phyloP scores from a whole-genome alignment of 1,140 invertebrate species.

The Drosophila busckii region DNA sequence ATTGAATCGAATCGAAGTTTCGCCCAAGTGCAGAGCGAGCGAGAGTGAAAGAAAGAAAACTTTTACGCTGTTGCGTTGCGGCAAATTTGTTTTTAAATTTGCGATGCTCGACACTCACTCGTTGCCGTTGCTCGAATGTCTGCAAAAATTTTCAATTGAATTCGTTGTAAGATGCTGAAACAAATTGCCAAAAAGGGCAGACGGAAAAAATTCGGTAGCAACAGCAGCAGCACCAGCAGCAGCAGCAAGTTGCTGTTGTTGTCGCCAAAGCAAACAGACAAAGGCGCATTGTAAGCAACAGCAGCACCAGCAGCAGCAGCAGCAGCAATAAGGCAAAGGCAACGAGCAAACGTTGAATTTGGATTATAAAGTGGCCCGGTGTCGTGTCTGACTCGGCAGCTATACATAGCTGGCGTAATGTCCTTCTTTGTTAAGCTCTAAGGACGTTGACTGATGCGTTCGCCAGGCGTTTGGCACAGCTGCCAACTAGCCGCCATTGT shows the following conservation, averaged over 20 bases:
- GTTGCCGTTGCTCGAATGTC: conserved; percentile 38
- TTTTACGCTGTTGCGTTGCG: conserved; percentile 57
- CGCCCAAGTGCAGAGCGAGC: not conserved
- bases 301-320: conserved; percentile 6
- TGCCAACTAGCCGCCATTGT: conserved; percentile 59
- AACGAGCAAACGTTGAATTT: conserved; percentile 43
- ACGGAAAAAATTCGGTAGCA: conserved; percentile 9
- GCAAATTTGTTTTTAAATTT: conserved; percentile 75
- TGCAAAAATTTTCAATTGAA: conserved; percentile 68
- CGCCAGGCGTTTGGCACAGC: conserved; percentile 57
- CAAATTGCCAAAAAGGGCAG: conserved; percentile 58
- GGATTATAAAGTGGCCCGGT: conserved; percentile 67
- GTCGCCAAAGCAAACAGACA: conserved; percentile 53
- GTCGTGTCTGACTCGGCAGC: conserved; percentile 5
- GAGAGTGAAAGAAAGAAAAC: conserved; percentile 43
- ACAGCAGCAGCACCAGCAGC: conserved; percentile 37
- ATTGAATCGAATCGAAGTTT: conserved; percentile 37
- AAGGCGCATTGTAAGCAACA: conserved; percentile 40
- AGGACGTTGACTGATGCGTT: conserved; percentile 73
- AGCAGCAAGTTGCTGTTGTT: no score
- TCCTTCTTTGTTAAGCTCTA: conserved; percentile 67
- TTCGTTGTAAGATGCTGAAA: conserved; percentile 64
- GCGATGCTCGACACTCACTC: conserved; percentile 8
- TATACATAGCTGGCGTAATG: conserved; percentile 39
- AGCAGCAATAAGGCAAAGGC: conserved; percentile 6